These are phyloP conservation scores for Pecten maximus DNA, from an alignment of 2,888 invertebrate species.

Conservation along the genomic window DNA sequence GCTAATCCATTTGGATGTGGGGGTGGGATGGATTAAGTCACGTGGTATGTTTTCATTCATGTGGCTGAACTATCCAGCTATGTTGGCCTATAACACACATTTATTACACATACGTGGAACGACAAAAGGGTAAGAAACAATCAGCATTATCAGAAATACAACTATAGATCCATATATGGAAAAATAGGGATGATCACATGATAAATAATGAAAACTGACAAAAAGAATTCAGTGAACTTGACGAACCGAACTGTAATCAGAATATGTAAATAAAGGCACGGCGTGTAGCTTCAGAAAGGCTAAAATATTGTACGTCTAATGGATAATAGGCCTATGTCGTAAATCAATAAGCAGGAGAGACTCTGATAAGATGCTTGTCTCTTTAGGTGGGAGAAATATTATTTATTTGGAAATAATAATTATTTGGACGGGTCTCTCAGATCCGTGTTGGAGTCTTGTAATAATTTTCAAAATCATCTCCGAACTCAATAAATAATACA, in stretches of 20 bases:
- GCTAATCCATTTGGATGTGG: conserved; percentile 33
- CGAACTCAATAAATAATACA: too few relatives aligned
- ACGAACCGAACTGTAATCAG: neutral
- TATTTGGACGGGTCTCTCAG: too few relatives aligned
- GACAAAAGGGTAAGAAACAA: neutral
- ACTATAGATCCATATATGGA: neutral
- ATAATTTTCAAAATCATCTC: too few relatives aligned
- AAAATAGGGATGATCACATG: neutral
- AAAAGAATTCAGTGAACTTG: neutral
- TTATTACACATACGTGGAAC: neutral
- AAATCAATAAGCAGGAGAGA: too few relatives aligned
- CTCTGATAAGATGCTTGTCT: too few relatives aligned
- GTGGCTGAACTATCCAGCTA: neutral
- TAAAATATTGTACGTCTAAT: too few relatives aligned
- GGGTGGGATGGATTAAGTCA: conserved; percentile 33
- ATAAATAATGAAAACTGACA: neutral
- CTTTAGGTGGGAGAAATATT: too few relatives aligned
- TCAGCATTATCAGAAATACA: neutral
- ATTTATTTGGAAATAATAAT: too few relatives aligned
- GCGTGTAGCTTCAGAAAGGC: too few relatives aligned
- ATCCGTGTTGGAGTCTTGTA: too few relatives aligned
- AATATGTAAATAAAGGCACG: too few relatives aligned
- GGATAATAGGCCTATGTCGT: too few relatives aligned
- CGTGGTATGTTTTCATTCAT: conserved; percentile 30
- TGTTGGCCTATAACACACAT: neutral